Evolutionary conservation across 2,797 vertebrate species (phyloP), one percentile per base, ranked within the genome.

Genomic region (Sparidentex hasta): DNA sequence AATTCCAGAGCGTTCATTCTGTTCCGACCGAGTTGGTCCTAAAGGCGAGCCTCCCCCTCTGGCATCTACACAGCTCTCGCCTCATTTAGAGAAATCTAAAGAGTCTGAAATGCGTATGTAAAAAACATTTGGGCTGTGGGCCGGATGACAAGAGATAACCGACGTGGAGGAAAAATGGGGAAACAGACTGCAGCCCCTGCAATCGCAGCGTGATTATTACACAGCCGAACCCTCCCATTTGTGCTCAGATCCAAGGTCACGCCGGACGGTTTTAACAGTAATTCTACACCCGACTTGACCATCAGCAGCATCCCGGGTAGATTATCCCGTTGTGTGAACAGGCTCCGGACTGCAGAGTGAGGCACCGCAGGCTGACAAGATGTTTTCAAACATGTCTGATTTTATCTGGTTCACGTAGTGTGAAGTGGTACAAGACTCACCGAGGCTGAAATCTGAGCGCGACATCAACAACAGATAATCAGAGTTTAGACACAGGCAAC

Each of bases 361-460:
- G 65, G 56, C 76, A 41, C 80, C 44, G 62, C 54, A 11, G 63
- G 77, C 66, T 25, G 76, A 86, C 84, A 71, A 71, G 75, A 84
- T 89, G 83, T 84, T 84, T 90, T 90, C 83, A 82, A 83, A 88
- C 72, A 74, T 83, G 85, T 88, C 71, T 58, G 81, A 87, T 89
- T 87, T 70, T 65, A 84, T 91, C 83, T 79, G 68, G 43, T 76
- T 85, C 82, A 82, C 29, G 20, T 71, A 65, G 80, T 71, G 82
- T 77, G 82, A 88, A 81, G 84, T 52, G 82, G 56, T 74, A 67
- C 85, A 67, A 76, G 63, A 78, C 62, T 81, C 83, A 18, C 61
- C 2, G 20, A 73, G 67, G 79, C 81, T 54, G 74, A 84, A 74
- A 85, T 78, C 74, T 79, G 43, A 77, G 54, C 56, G 80, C 58